Evolutionary conservation across 2,888 invertebrate genomes (phyloP).

Genomic region (Aporophyla lueneburgensis): DNA sequence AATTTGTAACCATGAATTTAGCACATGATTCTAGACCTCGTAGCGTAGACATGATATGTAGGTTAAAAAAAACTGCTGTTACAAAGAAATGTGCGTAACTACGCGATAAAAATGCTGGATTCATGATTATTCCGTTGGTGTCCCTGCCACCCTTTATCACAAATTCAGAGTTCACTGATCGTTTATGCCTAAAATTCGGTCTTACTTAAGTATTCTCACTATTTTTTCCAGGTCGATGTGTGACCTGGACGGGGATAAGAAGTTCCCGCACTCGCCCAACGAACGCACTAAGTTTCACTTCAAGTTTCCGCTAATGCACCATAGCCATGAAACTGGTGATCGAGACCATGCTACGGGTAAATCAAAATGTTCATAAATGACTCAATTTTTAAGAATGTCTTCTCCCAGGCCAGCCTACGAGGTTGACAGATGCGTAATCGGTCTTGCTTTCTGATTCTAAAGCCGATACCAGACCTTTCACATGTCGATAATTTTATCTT

Average conservation of each 20-base stretch:
- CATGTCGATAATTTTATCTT: not conserved
- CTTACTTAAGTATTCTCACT: not conserved
- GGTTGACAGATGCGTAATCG: too few species aligned
- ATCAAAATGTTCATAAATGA: not conserved
- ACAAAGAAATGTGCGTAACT: too few species aligned
- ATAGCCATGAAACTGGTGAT: conserved; percentile 74
- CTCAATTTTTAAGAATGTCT: too few species aligned
- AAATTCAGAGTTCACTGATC: not conserved
- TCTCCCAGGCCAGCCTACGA: too few species aligned
- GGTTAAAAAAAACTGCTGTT: too few species aligned
- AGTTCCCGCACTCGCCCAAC: conserved; percentile 91
- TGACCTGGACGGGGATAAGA: conserved; percentile 89
- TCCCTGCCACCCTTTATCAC: not conserved
- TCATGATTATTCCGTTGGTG: too few species aligned
- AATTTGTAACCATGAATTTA: too few species aligned
- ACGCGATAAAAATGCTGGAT: too few species aligned
- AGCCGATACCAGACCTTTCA: not conserved
- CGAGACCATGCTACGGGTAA: conserved; percentile 70
- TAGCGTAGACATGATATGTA: too few species aligned
- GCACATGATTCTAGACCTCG: too few species aligned
- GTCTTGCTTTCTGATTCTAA: not conserved
- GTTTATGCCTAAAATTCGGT: not conserved
- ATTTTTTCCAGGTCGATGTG: conserved; percentile 88
- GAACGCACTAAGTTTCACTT: conserved; percentile 94
- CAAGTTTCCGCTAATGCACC: conserved; percentile 81